Evolutionary conservation across 2,888 invertebrate species (phyloP), one percentile per base, ranked within the genome.

Genomic region (Kryphioiulus occultus): DNA sequence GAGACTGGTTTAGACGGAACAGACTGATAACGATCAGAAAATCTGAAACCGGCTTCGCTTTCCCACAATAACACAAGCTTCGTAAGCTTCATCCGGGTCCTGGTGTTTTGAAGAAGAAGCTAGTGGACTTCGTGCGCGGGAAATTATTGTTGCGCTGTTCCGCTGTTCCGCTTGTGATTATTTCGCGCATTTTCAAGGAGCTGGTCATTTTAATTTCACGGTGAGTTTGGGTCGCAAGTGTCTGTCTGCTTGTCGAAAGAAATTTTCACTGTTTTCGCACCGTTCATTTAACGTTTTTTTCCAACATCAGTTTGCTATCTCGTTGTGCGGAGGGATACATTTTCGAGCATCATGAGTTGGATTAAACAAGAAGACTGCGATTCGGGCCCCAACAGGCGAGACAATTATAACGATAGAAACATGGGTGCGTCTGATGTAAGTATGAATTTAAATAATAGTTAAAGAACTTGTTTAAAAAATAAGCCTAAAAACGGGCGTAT

Each of bases 351-450:
- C 68, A 68, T 68, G 68, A 68, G 68, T 68, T 68, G 68, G 68
- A 68, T 68, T 26, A 68, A 68, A 68, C 68, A 68, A 68, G 68
- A 68, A 68, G 68, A 68, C 35, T 84, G 84, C 42, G 84, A 35
- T 35, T 42, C 42, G 32, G 84, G 84, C n/a, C 35, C 42, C 17
- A 68, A 84, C 84, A 84, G 39, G 22, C 35, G 84, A 35, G 84
- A 35, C 17, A 42, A 39, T 84, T 84, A 42, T 39, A 42, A 84
- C 84, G 84, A 84, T n/a, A 84, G 84, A 35, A 85, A 86, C 30
- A 88, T 88, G 88, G 88, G 88, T 59, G 85, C 88, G 12, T 44
- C 88, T 12, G 88, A 88, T 59, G 88, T 88, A 85, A 88, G 88
- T 88, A 35, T 84, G n/a, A 9, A 17, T 12, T 39, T 35, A 7